Conservation (phyloP, 2,113 vertebrate species). For the Halichoerus grypus region DNA sequence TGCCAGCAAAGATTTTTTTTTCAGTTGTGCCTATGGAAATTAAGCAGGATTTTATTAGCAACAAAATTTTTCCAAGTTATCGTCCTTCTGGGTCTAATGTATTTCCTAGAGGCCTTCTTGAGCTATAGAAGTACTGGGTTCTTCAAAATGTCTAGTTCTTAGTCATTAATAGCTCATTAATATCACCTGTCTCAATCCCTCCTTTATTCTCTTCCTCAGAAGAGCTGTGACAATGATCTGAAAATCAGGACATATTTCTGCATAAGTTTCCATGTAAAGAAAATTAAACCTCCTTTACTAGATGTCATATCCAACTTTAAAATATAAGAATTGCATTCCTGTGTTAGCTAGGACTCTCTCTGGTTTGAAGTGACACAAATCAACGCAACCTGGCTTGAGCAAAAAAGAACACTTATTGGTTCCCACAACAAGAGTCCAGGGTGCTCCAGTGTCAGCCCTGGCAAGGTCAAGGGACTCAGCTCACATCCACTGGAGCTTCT, state of each 20-base stretch:
- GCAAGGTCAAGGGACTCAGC: not conserved
- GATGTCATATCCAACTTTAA: not conserved
- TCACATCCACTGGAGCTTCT: not conserved
- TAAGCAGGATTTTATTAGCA: conserved; percentile 65
- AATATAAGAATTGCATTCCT: not conserved
- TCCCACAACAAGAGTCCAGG: not conserved
- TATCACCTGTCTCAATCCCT: not conserved
- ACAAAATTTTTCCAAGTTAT: conserved; percentile 63
- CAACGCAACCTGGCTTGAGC: not conserved
- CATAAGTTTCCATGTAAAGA: not conserved
- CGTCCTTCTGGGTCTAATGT: conserved; percentile 64
- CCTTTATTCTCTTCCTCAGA: not conserved
- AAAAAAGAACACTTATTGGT: not conserved
- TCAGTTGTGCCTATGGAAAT: conserved; percentile 57
- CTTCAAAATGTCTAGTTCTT: conserved; percentile 34
- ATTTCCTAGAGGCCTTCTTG: conserved; percentile 35
- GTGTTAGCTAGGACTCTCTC: not conserved
- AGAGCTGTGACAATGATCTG: not conserved
- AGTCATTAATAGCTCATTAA: conserved; percentile 23
- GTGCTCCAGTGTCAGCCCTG: not conserved
- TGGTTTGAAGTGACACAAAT: conserved; percentile 36
- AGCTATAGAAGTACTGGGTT: not conserved
- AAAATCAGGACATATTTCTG: conserved; percentile 13
- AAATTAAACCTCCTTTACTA: not conserved
- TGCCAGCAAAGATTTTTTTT: not conserved